These are phyloP conservation scores for Archips crataeganus DNA, from an alignment of 2,888 invertebrate species.

Conservation along the genomic window DNA sequence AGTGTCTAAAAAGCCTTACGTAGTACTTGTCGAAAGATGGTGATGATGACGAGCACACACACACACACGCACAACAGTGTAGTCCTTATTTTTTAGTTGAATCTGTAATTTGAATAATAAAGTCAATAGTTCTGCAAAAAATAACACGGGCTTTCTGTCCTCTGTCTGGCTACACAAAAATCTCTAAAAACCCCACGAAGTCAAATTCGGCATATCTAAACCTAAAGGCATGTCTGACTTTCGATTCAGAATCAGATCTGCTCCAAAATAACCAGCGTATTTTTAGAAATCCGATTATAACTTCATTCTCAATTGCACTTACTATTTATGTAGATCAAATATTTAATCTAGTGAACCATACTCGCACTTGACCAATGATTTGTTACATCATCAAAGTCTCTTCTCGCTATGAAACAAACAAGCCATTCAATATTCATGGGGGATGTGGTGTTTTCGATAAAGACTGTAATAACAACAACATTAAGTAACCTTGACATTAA, in stretches of 20 bases:
- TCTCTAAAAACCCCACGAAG: not conserved
- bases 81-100: too few relatives aligned
- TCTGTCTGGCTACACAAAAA: too few relatives aligned
- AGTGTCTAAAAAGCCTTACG: too few relatives aligned
- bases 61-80: too few relatives aligned
- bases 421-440: slow-evolving; percentile 16
- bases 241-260: slow-evolving; percentile 1
- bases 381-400: not conserved
- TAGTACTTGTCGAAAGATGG: too few relatives aligned
- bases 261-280: not conserved
- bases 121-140: too few relatives aligned
- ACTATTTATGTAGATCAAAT: not conserved
- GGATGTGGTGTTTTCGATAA: slow-evolving; percentile 6
- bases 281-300: not conserved
- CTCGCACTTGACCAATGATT: not conserved
- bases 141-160: too few relatives aligned
- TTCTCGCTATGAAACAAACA: slow-evolving; percentile 7
- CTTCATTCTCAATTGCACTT: not conserved
- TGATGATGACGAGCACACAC: too few relatives aligned
- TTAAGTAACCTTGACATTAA: slow-evolving; percentile 6
- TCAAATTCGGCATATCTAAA: not conserved
- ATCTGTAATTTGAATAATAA: too few relatives aligned
- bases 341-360: not conserved
- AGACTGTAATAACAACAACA: slow-evolving; percentile 5
- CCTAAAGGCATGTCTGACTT: not conserved